Base-by-base conservation (phyloP, 2,797 vertebrate species). In the Hyperoplus immaculatus region DNA sequence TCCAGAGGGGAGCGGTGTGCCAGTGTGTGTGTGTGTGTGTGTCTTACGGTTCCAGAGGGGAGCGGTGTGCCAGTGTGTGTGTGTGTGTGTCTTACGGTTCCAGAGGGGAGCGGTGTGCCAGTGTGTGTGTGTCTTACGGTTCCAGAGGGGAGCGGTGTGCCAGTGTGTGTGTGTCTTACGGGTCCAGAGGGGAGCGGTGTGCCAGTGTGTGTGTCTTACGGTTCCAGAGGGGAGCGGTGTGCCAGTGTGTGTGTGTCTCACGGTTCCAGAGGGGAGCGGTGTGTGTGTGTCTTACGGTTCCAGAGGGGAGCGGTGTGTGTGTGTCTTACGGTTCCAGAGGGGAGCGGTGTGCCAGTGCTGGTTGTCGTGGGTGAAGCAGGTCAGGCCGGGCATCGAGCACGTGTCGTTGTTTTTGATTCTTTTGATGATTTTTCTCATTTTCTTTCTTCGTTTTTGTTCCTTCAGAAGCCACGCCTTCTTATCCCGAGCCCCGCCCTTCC, bases 361-460 rank as follows among this genome's bases (percentile, higher is more conserved):
- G 96, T 99, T 98, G 94, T 99, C 97, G 0, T 99, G 98, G 5
- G 98, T 99, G 92, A 99, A 99, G 94, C 98, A 99, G 47, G 98
- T 99, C 75, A 99, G 96, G 18, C 98, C 98, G 0, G 97, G 98
- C 97, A 99, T 98, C 74, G 97, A 99, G 89, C 98, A 99, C 0
- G 98, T 99, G 93, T 99, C 98, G 0, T 99, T 98, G 88, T 98
- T 99, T 47, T 94, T 95, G 53, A 99, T 95, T 16, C 98, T 96
- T 88, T 98, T 99, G 2, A 99, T 94, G 61, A 99, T 91, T 86
- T 99, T 99, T 71, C 97, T 96, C 56, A 98, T 94, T 60, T 99
- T 98, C 95, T 98, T 98, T 92, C 97, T 97, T 51, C 96, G 95
- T 29, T 97, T 96, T 90, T 99, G 97, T 73, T 98, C 97, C 77